These are phyloP conservation scores for Synodontis membranacea DNA, from an alignment of 2,113 vertebrate species.

Conservation along the genomic window DNA sequence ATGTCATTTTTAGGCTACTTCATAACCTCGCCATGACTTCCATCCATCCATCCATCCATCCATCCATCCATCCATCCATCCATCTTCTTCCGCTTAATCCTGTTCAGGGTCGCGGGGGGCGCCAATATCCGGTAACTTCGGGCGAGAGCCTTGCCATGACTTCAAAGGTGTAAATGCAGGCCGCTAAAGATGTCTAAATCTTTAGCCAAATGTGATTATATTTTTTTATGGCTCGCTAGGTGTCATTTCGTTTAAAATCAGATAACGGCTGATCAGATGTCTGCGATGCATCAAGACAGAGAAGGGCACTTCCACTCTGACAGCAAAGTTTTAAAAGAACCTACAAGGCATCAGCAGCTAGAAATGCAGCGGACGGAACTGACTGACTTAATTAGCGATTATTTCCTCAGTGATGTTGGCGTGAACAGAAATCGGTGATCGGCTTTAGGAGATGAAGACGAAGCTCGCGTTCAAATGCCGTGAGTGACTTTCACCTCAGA, in stretches of 20 bases:
- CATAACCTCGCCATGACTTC: not conserved
- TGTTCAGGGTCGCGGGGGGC: too few species aligned
- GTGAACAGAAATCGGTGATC: not conserved
- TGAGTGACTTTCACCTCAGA: not conserved
- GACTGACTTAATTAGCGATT: not conserved
- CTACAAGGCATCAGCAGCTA: not conserved
- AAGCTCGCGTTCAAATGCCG: not conserved
- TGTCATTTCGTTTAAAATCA: not conserved
- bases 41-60: too few species aligned
- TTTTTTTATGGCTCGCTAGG: not conserved
- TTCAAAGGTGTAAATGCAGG: not conserved
- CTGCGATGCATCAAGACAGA: not conserved
- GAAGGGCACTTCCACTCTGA: not conserved
- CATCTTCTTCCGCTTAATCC: too few species aligned
- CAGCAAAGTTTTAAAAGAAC: not conserved
- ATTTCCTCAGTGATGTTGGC: not conserved
- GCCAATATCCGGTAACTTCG: too few species aligned
- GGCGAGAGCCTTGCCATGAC: not conserved
- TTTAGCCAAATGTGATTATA: not conserved
- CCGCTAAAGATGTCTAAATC: not conserved
- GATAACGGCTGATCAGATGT: not conserved
- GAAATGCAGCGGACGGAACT: not conserved
- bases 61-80: too few species aligned
- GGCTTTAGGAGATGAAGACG: not conserved
- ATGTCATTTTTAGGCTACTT: not conserved